Evolutionary conservation across 2,888 invertebrate genomes (phyloP), one percentile per base, ranked within the genome.

Genomic region (Lasioglossum pauxillum): DNA sequence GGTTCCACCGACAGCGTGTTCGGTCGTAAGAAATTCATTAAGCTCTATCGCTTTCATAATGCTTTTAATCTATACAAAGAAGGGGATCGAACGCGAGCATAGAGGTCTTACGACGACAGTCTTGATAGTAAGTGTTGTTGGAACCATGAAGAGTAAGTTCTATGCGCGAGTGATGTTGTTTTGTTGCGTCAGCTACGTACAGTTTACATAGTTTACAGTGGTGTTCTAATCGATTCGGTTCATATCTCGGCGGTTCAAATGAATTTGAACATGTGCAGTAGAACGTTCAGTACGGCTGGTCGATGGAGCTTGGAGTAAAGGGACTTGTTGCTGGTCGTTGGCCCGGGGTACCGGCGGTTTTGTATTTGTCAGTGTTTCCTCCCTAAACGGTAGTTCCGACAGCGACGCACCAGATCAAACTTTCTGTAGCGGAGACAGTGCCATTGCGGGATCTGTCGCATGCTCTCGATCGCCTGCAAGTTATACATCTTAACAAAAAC

Each of bases 371-470:
- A 96, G 93, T 96, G 95, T 85, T 96, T 95, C 82, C 96, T 95
- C 91, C 96, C 96, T 46, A 96, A 96, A 90, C 97, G 96, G 96
- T 97, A 97, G 92, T 98, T 97, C 92, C 97, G 96, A 96, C 98
- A 98, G 91, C 97, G 97, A 76, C 97, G 96, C 92, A 98, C 97
- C 89, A 97, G 95, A 91, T 98, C 98, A 93, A 97, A 97, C 92
- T 97, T 97, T 86, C 98, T 96, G 95, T 98, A 98, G 89, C 98
- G 96, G 95, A 98, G 96, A 95, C 98, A 98, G 94, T 98, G 98
- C 97, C 97, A 98, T 94, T 98, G 98, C 1, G 98, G 98, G 84
- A 98, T 96, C 95, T 97, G 97, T 88, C 97, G 96, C 97, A 98
- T 98, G 60, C 96, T 96, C 90, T 97, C 97, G 76, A 97, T 95